phyloP scores from a whole-genome alignment of 2,888 invertebrate species.

The Tolmerus cingulatus region DNA sequence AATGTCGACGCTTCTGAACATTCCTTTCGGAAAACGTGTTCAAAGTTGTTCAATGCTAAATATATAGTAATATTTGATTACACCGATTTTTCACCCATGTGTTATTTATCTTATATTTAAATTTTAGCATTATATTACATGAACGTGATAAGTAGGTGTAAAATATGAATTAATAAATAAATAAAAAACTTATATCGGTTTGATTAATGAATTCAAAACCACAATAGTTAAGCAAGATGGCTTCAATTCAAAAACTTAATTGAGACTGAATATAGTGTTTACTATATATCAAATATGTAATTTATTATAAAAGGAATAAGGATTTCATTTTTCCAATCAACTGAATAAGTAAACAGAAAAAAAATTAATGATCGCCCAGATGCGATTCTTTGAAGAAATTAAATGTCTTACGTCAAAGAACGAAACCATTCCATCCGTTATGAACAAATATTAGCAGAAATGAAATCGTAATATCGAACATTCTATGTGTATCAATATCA shows the following conservation, averaged over 20 bases:
- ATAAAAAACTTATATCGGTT: too few species aligned
- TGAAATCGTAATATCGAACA: background rate
- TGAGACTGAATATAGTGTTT: background rate
- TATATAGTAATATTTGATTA: too few species aligned
- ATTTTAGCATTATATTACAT: too few species aligned
- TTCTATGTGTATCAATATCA: background rate
- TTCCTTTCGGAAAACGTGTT: too few species aligned
- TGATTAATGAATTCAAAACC: background rate
- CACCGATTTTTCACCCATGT: too few species aligned
- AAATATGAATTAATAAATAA: background rate
- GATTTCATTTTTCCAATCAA: background rate
- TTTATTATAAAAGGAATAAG: background rate
- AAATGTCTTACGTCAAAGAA: background rate
- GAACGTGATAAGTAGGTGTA: background rate
- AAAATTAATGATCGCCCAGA: background rate
- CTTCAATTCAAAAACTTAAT: background rate
- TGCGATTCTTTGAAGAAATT: background rate
- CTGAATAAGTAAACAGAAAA: background rate
- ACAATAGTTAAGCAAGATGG: too few species aligned
- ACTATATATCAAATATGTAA: background rate
- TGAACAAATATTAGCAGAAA: background rate
- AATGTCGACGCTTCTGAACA: too few species aligned
- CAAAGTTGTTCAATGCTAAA: too few species aligned
- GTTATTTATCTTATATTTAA: too few species aligned
- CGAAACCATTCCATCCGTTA: background rate